Percentiles rank a stretch among this genome's conserved stretches.
Evolutionary conservation across 2,888 invertebrate species (phyloP).

Genomic region (Athetis lepigone): DNA sequence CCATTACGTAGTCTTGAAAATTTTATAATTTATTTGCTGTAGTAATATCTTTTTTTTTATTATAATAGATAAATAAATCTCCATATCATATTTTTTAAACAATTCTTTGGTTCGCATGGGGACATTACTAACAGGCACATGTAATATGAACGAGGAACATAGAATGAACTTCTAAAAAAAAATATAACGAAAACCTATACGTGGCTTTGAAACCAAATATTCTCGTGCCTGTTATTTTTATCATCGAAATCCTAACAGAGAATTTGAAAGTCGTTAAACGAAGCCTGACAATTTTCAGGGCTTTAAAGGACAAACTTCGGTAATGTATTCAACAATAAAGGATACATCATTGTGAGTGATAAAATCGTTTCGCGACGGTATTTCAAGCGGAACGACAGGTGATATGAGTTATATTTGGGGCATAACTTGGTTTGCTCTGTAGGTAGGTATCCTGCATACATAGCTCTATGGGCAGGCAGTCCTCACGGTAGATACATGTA

Average conservation of each 20-base stretch:
- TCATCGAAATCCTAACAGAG: slow-evolving; percentile 42
- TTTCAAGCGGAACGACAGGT: slow-evolving; percentile 54
- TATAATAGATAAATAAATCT: too few species aligned
- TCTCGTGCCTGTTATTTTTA: slow-evolving; percentile 45
- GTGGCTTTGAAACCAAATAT: slow-evolving; percentile 55
- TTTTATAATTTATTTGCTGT: too few species aligned
- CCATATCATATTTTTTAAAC: too few species aligned
- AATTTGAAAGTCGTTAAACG: slow-evolving; percentile 50
- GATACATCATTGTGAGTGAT: slow-evolving; percentile 56
- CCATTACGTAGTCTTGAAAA: too few species aligned
- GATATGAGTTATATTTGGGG: slow-evolving; percentile 55
- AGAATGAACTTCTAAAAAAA: slow-evolving; percentile 29
- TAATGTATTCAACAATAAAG: slow-evolving; percentile 57
- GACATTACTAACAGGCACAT: slow-evolving; percentile 10
- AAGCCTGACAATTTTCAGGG: slow-evolving; percentile 43
- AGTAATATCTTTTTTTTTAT: too few species aligned
- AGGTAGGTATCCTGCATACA: slow-evolving; percentile 2
- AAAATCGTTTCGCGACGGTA: slow-evolving; percentile 53
- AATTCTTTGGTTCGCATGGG: neutral
- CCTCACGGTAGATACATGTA: slow-evolving; percentile 51
- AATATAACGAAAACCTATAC: slow-evolving; percentile 9
- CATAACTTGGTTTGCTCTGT: slow-evolving; percentile 45
- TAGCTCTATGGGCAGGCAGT: slow-evolving; percentile 36
- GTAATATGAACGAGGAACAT: slow-evolving; percentile 28
- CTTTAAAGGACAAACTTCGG: slow-evolving; percentile 46